A percentile compares a stretch with the other conserved stretches of the same genome.
Conservation (phyloP, 2,797 vertebrate species). For the Sitta carolinensis region DNA sequence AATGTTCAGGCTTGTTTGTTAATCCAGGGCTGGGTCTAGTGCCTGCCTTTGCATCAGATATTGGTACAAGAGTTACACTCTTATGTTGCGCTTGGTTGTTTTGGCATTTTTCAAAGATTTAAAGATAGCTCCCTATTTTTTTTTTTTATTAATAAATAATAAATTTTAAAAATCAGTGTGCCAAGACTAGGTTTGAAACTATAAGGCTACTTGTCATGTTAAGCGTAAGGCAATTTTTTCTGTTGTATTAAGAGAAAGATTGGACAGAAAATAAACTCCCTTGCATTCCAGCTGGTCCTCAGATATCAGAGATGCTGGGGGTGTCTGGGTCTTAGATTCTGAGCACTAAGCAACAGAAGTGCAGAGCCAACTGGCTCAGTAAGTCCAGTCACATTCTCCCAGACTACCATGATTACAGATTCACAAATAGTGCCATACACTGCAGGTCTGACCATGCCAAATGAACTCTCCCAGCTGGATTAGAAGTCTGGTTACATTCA, state of each 20-base stretch:
- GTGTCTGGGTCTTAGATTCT: background rate
- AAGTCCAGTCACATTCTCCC: background rate
- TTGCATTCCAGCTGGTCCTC: background rate
- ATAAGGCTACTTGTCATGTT: background rate
- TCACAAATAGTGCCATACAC: background rate
- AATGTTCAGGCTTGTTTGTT: background rate
- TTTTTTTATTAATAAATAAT: background rate
- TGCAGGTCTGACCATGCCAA: background rate
- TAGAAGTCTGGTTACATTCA: fast-evolving
- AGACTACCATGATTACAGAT: background rate
- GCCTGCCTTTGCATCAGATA: background rate
- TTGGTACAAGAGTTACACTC: background rate
- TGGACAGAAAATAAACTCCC: background rate
- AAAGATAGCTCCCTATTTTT: background rate
- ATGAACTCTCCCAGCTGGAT: background rate
- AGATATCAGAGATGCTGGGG: background rate
- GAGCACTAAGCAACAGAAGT: background rate
- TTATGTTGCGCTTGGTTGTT: background rate
- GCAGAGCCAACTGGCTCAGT: background rate
- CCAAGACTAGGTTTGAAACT: background rate
- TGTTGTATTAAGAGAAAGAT: background rate
- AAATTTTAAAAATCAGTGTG: background rate
- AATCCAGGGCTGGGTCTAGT: background rate
- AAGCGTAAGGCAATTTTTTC: background rate
- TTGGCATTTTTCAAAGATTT: background rate